These are phyloP conservation scores for Aplysina aerophoba DNA, from an alignment of 37 sponge, comb jelly and placozoan genomes.

Conservation along the genomic window DNA sequence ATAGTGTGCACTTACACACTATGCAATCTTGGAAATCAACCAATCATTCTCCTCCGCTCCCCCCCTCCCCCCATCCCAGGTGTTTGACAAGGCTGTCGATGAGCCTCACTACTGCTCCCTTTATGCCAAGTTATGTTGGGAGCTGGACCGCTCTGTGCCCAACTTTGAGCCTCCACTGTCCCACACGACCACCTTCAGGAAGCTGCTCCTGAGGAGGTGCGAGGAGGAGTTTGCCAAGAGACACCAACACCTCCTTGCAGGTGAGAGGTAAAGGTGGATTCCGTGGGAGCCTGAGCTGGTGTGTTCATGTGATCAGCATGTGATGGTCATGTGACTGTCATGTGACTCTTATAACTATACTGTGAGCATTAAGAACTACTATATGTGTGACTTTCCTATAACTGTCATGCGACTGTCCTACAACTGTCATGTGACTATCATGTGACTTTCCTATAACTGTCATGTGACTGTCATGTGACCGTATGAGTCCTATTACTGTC, in stretches of 20 bases:
- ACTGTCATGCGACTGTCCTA: neutral
- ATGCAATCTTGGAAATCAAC: neutral
- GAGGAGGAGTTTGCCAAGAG: constrained; percentile 81
- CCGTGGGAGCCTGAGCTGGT: neutral
- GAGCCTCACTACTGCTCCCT: constrained; percentile 75
- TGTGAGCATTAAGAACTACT: neutral
- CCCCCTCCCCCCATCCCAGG: constrained; percentile 31
- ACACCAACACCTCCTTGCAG: constrained; percentile 60
- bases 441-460: no score
- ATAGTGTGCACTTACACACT: neutral
- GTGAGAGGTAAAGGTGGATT: no score
- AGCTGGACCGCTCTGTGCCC: constrained; percentile 52
- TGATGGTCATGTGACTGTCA: neutral
- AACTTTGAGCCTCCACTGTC: constrained; percentile 54
- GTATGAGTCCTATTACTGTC: no score
- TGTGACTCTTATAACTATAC: neutral
- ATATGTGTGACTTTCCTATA: neutral
- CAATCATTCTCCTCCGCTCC: neutral
- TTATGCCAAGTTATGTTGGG: constrained; percentile 80
- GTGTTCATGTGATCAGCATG: neutral
- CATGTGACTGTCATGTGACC: no score
- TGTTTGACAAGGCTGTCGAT: constrained; percentile 84
- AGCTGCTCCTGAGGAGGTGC: constrained; percentile 75
- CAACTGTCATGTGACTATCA: no score
- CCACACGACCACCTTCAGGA: constrained; percentile 60